These are phyloP conservation scores for Phaedon cochleariae DNA, from an alignment of 2,888 invertebrate species.

Conservation along the genomic window DNA sequence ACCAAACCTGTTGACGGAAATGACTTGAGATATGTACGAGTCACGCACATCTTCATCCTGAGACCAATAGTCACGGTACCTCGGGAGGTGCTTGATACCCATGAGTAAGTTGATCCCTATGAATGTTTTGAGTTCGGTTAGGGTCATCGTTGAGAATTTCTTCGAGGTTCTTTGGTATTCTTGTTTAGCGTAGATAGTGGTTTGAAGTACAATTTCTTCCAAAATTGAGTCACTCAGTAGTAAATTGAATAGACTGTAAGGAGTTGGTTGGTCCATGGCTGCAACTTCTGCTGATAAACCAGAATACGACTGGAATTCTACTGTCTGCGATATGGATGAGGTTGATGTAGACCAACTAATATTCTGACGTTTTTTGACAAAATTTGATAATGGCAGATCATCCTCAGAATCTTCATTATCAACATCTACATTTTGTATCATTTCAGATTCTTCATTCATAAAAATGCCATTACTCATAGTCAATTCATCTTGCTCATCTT, in stretches of 20 bases:
- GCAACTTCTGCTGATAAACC: neutral
- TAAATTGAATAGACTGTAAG: neutral
- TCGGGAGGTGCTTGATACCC: conserved; percentile 10
- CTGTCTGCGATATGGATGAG: neutral
- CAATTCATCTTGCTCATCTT: neutral
- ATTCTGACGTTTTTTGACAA: neutral
- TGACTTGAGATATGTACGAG: neutral
- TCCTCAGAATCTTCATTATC: neutral
- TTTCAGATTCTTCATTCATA: neutral
- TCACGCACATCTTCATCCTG: conserved; percentile 11
- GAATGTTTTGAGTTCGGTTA: conserved; percentile 10
- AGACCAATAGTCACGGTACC: conserved; percentile 14
- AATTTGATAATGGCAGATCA: neutral
- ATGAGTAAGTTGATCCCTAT: conserved; percentile 16
- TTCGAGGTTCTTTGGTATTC: neutral
- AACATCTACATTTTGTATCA: neutral
- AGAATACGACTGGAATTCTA: conserved; percentile 22
- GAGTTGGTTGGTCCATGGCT: neutral
- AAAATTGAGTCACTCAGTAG: neutral
- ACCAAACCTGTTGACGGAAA: conserved; percentile 19
- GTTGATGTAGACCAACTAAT: neutral
- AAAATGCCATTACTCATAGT: neutral
- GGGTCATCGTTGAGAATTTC: neutral
- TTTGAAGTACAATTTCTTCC: neutral
- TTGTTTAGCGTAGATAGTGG: neutral